Base-by-base conservation (phyloP, 2,113 vertebrate species). In the Megaceryle torquata region DNA sequence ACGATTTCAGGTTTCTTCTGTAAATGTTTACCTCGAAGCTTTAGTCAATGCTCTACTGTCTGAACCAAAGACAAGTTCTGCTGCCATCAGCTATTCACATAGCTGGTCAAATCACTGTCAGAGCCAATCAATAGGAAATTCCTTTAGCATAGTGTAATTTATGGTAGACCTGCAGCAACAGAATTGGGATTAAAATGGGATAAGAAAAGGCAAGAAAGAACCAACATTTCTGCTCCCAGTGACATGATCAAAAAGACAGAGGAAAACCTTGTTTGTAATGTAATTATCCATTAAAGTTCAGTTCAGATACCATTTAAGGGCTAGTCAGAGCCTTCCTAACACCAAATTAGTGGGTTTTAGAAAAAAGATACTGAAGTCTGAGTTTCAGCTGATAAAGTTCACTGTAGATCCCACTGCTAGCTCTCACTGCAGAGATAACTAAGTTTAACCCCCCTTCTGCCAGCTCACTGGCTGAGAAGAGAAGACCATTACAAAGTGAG, bases 61-160 rank as follows among this genome's bases (percentile, higher is more conserved):
- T 95, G 81, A 92, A 97, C 89, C 93, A 91, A 97, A 97, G 96
- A 94, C 92, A 91, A 95, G 93, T 93, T 95, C 94, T 94, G 96
- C 96, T 95, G 95, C 97, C 94, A 95, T 96, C 98, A 98, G 97
- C 97, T 97, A 97, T 96, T 98, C 97, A 97, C 97, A 97, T 97
- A 88, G 97, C 98, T 97, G 98, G 98, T 98, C 98, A 98, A 98
- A 98, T 98, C 98, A 98, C 98, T 99, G 98, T 98, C 98, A 98
- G 95, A 93, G 77, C 93, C 97, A 98, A 98, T 98, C 98, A 98
- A 98, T 97, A 97, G 97, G 97, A 98, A 98, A 97, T 92, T 96
- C 97, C 95, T 96, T 94, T 95, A 82, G 92, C 95, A 86, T 97
- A 95, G 94, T 95, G 97, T 92, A 97, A 98, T 97, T 96, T 97